Evolutionary conservation across 2,113 vertebrate species (phyloP).

Genomic region (Lepus timidus): DNA sequence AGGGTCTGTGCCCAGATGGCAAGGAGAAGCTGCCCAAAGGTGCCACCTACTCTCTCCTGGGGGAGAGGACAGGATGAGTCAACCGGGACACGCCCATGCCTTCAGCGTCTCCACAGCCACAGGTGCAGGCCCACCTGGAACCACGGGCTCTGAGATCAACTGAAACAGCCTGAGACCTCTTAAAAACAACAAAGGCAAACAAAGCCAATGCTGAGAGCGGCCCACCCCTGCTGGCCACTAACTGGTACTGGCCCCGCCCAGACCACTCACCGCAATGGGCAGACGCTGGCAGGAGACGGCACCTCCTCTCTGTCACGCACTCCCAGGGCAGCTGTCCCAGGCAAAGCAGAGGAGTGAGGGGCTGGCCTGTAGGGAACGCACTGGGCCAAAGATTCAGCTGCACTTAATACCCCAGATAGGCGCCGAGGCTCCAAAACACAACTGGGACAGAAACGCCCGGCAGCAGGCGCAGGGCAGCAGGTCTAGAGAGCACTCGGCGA

Average conservation of each 20-base stretch:
- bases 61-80: neutral
- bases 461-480: conserved; percentile 49
- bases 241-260: neutral
- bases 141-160: neutral
- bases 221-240: neutral
- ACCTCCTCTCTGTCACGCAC: neutral
- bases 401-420: conserved; percentile 78
- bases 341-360: neutral
- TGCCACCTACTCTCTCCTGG: neutral
- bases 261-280: neutral
- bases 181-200: conserved; percentile 1
- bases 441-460: conserved; percentile 72
- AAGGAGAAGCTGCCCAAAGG: neutral
- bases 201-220: neutral
- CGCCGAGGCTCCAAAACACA: conserved; percentile 56
- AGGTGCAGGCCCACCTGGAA: neutral
- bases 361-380: conserved; percentile 17
- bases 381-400: conserved; percentile 68
- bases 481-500: conserved; percentile 45
- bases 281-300: too few species aligned
- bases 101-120: conserved; percentile 44
- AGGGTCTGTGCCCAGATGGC: neutral
- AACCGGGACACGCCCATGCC: conserved; percentile 30
- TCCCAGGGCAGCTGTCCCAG: conserved; percentile 32
- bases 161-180: conserved; percentile 27